Evolutionary conservation across 1,140 invertebrate species (phyloP), one percentile per base, ranked within the genome.

Genomic region (Aporrectodea caliginosa): DNA sequence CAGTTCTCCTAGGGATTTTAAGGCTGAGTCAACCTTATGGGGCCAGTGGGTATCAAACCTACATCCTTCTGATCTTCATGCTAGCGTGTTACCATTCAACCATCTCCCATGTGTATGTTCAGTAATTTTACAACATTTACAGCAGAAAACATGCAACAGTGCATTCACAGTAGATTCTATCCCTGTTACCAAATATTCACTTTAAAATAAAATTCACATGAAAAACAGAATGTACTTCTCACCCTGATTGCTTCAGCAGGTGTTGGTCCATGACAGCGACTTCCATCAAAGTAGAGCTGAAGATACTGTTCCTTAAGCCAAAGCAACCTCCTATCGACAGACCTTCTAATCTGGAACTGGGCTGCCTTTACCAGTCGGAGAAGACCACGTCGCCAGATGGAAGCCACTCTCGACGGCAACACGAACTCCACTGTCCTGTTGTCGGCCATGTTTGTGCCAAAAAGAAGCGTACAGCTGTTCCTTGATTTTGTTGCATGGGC

Each of bases 261-360:
- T 69, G 94, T 92, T 2, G 95, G 95, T 76, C 95, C 94, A 80
- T 84, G 82, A 78, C 85, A 88, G 68, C 84, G 84, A 69, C 92
- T 92, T 83, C 94, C 92, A 83, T 96, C 94, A 87, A 93, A 96
- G 85, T 93, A 98, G 1, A 97, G 88, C 81, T 95, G 93, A 16
- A 92, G 92, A 89, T 97, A 98, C 83, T 96, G 94, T 82, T 95
- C 93, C 87, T 96, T 96, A 0, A 98, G 89, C 95, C 95, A 98
- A 34, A 93, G 90, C 30, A 96, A 91, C 84, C 95, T 91, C 83
- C 94, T 91, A 89, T 98, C 96, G 16, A 58, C 43, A 22, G 6
- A 58, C 22, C 22, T 58, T 22, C 22, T 58, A 6, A 58, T 22
- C 43, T 58, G 43, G 43, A 12, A 58, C 43, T 58, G 6, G 43